Conservation (phyloP, 2,113 vertebrate genomes). For the Callopanchax toddi region DNA sequence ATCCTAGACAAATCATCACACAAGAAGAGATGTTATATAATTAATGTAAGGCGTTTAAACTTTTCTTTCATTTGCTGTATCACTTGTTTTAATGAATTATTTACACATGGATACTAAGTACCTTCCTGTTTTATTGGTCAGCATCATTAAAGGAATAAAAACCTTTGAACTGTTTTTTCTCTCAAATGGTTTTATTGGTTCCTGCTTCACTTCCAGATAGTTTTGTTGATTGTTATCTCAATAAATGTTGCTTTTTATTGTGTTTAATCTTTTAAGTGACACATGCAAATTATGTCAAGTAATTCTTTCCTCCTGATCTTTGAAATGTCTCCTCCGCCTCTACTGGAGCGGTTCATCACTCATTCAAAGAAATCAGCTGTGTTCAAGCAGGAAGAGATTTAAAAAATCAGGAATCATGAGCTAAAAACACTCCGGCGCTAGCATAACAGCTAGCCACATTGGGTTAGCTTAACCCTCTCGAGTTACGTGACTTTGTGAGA, state of each 20-base stretch:
- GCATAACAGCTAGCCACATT: too few species aligned
- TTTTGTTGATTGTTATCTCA: not conserved
- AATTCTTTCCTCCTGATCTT: too few species aligned
- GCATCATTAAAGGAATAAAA: constrained; percentile 59
- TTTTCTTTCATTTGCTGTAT: constrained; percentile 50
- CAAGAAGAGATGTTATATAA: constrained; percentile 44
- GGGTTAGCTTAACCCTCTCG: too few species aligned
- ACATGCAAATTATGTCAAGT: too few species aligned
- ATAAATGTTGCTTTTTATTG: not conserved
- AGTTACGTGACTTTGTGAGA: too few species aligned
- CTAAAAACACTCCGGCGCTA: too few species aligned
- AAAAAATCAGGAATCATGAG: too few species aligned
- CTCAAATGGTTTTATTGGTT: constrained; percentile 19
- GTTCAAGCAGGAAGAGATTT: too few species aligned
- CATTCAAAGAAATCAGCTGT: too few species aligned
- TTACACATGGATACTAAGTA: constrained; percentile 65
- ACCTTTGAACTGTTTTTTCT: constrained; percentile 39
- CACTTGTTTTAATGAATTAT: constrained; percentile 57
- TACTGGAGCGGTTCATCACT: too few species aligned
- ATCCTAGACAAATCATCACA: constrained; percentile 67
- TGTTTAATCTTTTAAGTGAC: too few species aligned
- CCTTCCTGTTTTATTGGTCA: constrained; percentile 67
- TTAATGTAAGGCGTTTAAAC: constrained; percentile 29
- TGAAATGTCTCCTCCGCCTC: too few species aligned
- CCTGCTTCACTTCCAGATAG: not conserved